These are phyloP conservation scores for Odiellus spinosus DNA, from an alignment of 2,888 invertebrate genomes.

Conservation along the genomic window DNA sequence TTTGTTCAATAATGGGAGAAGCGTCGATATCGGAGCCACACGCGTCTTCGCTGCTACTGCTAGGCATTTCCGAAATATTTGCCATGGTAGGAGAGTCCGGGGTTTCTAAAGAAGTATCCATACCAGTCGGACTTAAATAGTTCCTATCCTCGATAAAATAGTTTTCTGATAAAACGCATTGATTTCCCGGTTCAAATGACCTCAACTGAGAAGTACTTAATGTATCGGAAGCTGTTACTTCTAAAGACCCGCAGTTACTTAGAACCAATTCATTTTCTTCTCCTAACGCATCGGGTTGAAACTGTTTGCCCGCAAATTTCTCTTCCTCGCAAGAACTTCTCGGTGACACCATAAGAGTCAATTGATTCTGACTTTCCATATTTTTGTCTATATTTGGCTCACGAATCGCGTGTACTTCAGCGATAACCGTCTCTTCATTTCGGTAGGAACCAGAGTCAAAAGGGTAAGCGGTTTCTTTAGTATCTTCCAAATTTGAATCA, in stretches of 20 bases:
- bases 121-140: background rate
- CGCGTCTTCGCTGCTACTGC: constrained; percentile 2
- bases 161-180: background rate
- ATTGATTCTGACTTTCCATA: too few species aligned
- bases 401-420: constrained; percentile 21
- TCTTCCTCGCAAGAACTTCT: too few species aligned
- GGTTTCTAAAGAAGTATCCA: constrained; percentile 9
- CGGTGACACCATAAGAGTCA: too few species aligned
- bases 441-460: constrained; percentile 19
- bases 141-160: background rate
- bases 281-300: too few species aligned
- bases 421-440: constrained; percentile 20
- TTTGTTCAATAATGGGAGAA: too few species aligned
- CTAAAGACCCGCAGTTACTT: constrained; percentile 8
- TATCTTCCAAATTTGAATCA: constrained; percentile 1
- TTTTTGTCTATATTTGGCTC: constrained; percentile 11
- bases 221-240: constrained; percentile 14
- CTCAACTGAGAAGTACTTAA: constrained; percentile 10
- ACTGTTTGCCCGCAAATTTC: too few species aligned
- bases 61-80: constrained; percentile 13
- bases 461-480: constrained; percentile 4
- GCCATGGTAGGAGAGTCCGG: constrained; percentile 16
- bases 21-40: too few species aligned
- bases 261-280: too few species aligned
- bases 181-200: constrained; percentile 8